These are phyloP conservation scores for Phyllopteryx taeniolatus DNA, from an alignment of 2,113 vertebrate genomes.

Conservation along the genomic window DNA sequence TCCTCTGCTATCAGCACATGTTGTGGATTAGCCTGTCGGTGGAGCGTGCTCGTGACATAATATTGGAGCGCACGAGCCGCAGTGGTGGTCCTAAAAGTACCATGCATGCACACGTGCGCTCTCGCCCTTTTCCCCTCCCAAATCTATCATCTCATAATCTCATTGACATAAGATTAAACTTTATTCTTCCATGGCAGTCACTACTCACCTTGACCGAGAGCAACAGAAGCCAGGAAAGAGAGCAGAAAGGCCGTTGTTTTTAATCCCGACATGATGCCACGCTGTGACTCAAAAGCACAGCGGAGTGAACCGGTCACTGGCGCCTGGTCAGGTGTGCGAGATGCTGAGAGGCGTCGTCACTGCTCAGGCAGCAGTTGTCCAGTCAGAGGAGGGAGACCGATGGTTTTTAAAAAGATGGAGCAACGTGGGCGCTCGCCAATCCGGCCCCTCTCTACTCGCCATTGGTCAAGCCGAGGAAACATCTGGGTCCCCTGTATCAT, in stretches of 20 bases:
- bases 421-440: slow-evolving; percentile 59
- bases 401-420: slow-evolving; percentile 75
- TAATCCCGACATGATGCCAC: slow-evolving; percentile 69
- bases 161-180: not conserved
- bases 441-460: slow-evolving; percentile 72
- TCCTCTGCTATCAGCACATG: slow-evolving; percentile 21
- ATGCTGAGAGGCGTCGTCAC: slow-evolving; percentile 43
- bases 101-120: slow-evolving; percentile 2
- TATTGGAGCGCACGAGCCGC: slow-evolving; percentile 17
- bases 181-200: not conserved
- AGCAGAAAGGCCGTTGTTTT: slow-evolving; percentile 59
- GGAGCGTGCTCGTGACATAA: slow-evolving; percentile 24
- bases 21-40: slow-evolving; percentile 22
- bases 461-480: slow-evolving; percentile 71
- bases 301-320: not conserved
- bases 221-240: slow-evolving; percentile 50
- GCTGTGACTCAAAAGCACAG: slow-evolving; percentile 10
- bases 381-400: slow-evolving; percentile 56
- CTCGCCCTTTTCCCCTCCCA: slow-evolving; percentile 5
- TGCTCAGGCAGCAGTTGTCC: slow-evolving; percentile 54
- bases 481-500: slow-evolving; percentile 69
- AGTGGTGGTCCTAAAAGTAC: slow-evolving; percentile 20
- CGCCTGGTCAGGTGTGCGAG: slow-evolving; percentile 9
- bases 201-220: slow-evolving; percentile 74
- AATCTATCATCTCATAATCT: not conserved